Base-by-base conservation (phyloP, 2,797 vertebrate species). In the Astyanax mexicanus region DNA sequence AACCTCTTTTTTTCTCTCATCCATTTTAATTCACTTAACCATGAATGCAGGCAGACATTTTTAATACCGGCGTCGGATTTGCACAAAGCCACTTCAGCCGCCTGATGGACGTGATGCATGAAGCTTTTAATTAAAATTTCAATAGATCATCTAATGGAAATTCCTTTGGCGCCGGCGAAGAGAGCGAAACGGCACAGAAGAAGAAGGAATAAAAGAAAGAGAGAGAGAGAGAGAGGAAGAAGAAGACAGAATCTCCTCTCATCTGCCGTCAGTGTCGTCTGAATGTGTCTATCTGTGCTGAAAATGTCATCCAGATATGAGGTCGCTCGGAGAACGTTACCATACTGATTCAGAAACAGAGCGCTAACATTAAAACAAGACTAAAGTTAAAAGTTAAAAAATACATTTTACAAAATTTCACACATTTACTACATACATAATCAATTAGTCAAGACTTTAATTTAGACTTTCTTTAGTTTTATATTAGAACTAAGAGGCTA, bases 101-200 rank as follows among this genome's bases (percentile, higher is more conserved):
- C 27, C 52, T 70, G 75, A 78, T 27, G 52, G 74, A 69, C 60
- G 12, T 49, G 60, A 42, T 21, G 17, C 42, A 2, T 32, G 29
- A 49, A 78, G 61, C 69, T 72, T 78, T 72, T 54, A 78, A 78
- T 78, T 78, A 72, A 72, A 78, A 66, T 72, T 72, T 66, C 61
- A 77, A 37, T 37, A 15, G 10, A 12, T 49, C 23, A 44, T 66
- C 69, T 58, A 58, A 72, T 29, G 21, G 40, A 65, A 77, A 57
- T 35, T 66, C 69, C 49, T 47, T 10, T 21, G 23, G 32, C 49
- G 15, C 23, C 11, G n/a, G 32, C 60, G 44, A 7, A 27, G 21
- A 25, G 61, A 45, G 25, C 12, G 13, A 45, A 65, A 45, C 21
- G 4, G 23, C 12, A 25, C 6, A 58, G 35, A 44, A 13, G 9